Base-by-base conservation (phyloP, 2,797 vertebrate genomes). In the Melanitta fusca region DNA sequence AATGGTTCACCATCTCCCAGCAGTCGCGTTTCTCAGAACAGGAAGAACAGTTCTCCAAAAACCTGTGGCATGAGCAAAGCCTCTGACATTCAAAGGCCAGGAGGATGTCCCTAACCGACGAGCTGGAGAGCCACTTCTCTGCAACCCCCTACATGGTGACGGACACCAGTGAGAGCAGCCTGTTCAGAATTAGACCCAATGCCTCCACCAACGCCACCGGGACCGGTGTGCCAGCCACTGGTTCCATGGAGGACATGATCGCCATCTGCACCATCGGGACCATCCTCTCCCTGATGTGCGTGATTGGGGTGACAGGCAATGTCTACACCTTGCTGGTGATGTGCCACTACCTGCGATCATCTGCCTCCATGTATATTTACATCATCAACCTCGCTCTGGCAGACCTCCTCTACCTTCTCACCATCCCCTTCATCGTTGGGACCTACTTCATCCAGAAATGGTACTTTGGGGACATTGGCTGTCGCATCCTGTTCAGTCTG, bases 341-440 rank as follows among this genome's bases (percentile, higher is more conserved):
- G 99, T 99, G 98, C 95, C 98, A 99, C 25, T 99, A 99, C 95
- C 98, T 99, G 98, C 97, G 98, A 4, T 98, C 98, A 3, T 98
- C 99, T 2, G 99, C 99, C 27, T 99, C 99, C 32, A 99, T 99
- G 99, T 99, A 99, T 93, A 98, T 99, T 90, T 99, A 99, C 96
- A 99, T 99, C 91, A 98, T 99, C 82, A 99, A 99, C 98, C 94
- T 99, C 25, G 99, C 99, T 0, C 89, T 99, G 95, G 99, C 99
- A 0, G 99, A 99, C 94, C 98, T 99, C 60, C 97, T 99, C 13
- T 99, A 99, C 91, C 98, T 99, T 66, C 98, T 99, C 75, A 99
- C 99, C 82, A 99, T 99, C 94, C 99, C 99, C 27, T 99, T 99
- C 49, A 98, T 99, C 4, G 99, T 99, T 7, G 99, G 98, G 82